Base-by-base conservation (phyloP, 1,140 invertebrate species). In the Mamestra configurata region DNA sequence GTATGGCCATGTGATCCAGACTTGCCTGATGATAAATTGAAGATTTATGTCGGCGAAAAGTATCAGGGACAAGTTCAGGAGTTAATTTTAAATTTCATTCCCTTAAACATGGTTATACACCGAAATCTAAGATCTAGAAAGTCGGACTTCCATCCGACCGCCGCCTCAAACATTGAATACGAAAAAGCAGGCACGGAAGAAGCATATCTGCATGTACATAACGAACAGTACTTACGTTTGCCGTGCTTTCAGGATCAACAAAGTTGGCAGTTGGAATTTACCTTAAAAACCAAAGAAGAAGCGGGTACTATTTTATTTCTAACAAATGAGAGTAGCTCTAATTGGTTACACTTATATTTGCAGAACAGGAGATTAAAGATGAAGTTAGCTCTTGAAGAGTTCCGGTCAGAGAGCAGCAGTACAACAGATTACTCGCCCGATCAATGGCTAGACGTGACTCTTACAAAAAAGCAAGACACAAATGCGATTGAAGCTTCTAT, bases 21-120 rank as follows among this genome's bases (percentile, higher is more conserved):
- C 20, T 79, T 94, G 31, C 77, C 84, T 15, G 83, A 89, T 78
- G 88, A 90, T 18, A 79, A 81, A 64, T 82, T 92, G n/a, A 86
- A 88, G 76, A 82, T 94, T 75, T 83, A 79, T 49, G 72, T 94
- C 10, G 92, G 93, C 22, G 89, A 94, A 82, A 89, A 81, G 81
- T 89, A 93, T 40, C 88, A 92, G 22, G 93, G 92, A 7, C 89
- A 92, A 80, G 81, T 94, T 76, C 92, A 94, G 84, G 90, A 93
- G 80, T 10, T 92, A n/a, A 88, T 91, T 31, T 40, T 93, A 10
- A 94, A 94, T 79, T 94, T 93, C 80, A 91, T 90, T 78, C 90
- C 92, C 8, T 79, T 94, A 35, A 85, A 82, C 68, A 79, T 94
- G 51, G 73, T 86, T 22, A 81, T 85, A 40, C 37, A 27, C 18